Evolutionary conservation across 2,113 vertebrate genomes (phyloP).

Genomic region (Pycnonotus jocosus): DNA sequence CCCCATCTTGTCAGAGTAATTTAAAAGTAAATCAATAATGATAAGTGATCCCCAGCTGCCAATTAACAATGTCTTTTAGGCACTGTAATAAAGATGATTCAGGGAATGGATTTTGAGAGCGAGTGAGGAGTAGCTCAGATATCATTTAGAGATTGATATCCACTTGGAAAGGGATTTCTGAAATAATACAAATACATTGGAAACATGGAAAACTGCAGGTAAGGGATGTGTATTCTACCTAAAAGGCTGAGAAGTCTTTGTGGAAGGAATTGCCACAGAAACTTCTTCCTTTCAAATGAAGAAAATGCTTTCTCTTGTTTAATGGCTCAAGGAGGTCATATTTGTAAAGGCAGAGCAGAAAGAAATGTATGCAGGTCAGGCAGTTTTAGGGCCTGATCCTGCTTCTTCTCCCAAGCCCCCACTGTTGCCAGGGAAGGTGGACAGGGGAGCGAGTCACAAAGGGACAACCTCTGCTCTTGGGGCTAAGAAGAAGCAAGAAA

Average conservation of each 20-base stretch:
- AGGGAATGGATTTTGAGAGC: not conserved
- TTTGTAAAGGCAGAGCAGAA: not conserved
- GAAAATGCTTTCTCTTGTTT: not conserved
- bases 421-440: rapidly evolving
- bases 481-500: not conserved
- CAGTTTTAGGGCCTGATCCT: not conserved
- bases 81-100: not conserved
- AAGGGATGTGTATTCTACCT: not conserved
- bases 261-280: not conserved
- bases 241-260: not conserved
- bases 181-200: not conserved
- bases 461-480: not conserved
- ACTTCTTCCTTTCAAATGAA: not conserved
- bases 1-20: not conserved
- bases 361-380: rapidly evolving
- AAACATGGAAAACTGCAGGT: not conserved
- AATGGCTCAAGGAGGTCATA: not conserved
- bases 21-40: slow-evolving; percentile 8
- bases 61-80: not conserved
- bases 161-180: not conserved
- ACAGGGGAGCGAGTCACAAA: rapidly evolving
- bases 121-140: not conserved
- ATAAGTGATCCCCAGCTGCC: not conserved
- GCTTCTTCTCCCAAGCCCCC: not conserved
- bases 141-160: not conserved